Percentiles rank a stretch among this genome's conserved stretches.
These are phyloP conservation scores for Bombus confusus DNA, from an alignment of 1,140 invertebrate species.

Conservation along the genomic window DNA sequence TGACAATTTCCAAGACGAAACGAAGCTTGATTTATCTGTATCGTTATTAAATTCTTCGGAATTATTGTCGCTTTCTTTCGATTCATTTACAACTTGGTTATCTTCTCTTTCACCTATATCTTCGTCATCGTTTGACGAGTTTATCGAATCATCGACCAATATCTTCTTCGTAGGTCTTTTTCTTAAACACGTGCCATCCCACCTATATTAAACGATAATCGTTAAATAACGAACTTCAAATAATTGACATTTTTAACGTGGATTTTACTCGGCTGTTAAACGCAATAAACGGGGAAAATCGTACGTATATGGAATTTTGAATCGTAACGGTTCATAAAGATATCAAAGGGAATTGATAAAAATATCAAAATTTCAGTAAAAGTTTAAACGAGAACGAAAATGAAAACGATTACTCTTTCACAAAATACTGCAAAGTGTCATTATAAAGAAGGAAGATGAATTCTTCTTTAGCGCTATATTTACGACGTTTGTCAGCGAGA, in stretches of 20 bases:
- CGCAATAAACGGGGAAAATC: neutral
- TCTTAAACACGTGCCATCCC: constrained; percentile 47
- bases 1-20: constrained; percentile 50
- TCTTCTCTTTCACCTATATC: neutral
- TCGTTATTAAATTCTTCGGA: neutral
- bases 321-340: neutral
- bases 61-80: neutral
- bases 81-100: neutral
- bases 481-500: constrained; percentile 57
- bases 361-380: neutral
- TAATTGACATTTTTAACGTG: no score
- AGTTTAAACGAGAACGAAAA: neutral
- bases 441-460: constrained; percentile 65
- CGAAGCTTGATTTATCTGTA: neutral
- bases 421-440: constrained; percentile 52
- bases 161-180: constrained; percentile 22
- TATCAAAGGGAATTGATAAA: neutral
- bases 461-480: constrained; percentile 56
- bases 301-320: neutral
- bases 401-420: constrained; percentile 54
- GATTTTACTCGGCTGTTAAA: no score
- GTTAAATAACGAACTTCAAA: no score
- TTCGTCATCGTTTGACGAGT: neutral
- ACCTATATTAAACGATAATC: constrained; percentile 19
- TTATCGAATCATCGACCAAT: neutral